Percentiles rank a stretch among this genome's conserved stretches.
phyloP scores from a whole-genome alignment of 2,113 vertebrate species.

The Sceloporus undulatus region DNA sequence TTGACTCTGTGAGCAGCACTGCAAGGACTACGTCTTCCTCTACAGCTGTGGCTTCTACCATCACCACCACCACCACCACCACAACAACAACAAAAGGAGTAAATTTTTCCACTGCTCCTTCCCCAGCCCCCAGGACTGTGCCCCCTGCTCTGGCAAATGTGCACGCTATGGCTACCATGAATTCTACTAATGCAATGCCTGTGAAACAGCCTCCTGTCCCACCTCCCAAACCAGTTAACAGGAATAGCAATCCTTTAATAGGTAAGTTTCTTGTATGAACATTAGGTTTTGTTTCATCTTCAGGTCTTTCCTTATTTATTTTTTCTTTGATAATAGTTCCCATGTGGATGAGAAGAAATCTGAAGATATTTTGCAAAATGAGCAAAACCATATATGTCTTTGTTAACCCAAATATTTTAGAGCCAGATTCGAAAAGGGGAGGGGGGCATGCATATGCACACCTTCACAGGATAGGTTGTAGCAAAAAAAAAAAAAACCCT shows the following conservation, averaged over 20 bases:
- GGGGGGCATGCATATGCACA: no score
- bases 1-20: slow-evolving; percentile 28
- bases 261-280: slow-evolving; percentile 80
- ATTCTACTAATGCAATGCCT: slow-evolving; percentile 68
- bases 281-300: rapidly evolving
- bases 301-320: background rate
- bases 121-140: slow-evolving; percentile 82
- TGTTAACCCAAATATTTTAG: no score
- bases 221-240: slow-evolving; percentile 93
- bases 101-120: slow-evolving; percentile 68
- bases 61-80: background rate
- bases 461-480: no score
- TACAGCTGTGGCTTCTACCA: slow-evolving; percentile 50
- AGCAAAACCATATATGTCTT: background rate
- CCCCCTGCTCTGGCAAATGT: slow-evolving; percentile 74
- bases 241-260: slow-evolving; percentile 89
- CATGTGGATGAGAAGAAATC: background rate
- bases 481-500: no score
- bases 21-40: slow-evolving; percentile 59
- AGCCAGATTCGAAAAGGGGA: no score
- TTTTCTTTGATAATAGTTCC: background rate
- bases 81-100: slow-evolving; percentile 60
- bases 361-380: background rate
- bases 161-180: slow-evolving; percentile 74
- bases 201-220: slow-evolving; percentile 92